These are phyloP conservation scores for Hyposmocoma kahamanoa DNA, from an alignment of 1,140 invertebrate genomes.

Conservation along the genomic window DNA sequence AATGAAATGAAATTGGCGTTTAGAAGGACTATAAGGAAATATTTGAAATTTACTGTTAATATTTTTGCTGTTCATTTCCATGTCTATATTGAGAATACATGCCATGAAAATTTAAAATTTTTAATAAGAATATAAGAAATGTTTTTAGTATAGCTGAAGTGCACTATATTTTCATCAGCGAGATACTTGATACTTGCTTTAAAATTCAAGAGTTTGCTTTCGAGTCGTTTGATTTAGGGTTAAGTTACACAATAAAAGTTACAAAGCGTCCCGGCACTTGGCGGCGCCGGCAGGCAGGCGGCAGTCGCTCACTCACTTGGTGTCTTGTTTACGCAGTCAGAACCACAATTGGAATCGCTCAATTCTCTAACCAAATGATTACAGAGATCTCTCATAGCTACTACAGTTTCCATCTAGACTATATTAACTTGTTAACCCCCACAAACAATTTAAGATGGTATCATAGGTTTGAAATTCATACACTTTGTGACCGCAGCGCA, in stretches of 20 bases:
- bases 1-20: too few relatives aligned
- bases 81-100: too few relatives aligned
- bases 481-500: neutral
- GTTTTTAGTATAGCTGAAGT: too few relatives aligned
- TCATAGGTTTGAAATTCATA: neutral
- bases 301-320: neutral
- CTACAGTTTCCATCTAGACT: neutral
- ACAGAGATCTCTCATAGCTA: neutral
- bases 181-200: neutral
- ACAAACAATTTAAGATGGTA: neutral
- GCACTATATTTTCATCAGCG: too few relatives aligned
- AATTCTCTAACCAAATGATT: neutral
- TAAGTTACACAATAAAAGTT: neutral
- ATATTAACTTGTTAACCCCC: conserved; percentile 2
- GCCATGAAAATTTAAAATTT: too few relatives aligned
- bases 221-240: neutral
- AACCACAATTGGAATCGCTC: neutral
- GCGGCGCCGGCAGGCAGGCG: neutral
- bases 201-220: neutral
- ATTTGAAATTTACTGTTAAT: too few relatives aligned
- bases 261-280: neutral
- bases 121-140: too few relatives aligned
- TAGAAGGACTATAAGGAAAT: too few relatives aligned
- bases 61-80: too few relatives aligned
- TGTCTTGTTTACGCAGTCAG: neutral